Conservation (phyloP, 1,140 invertebrate genomes). For the Potamilus streckersoni region DNA sequence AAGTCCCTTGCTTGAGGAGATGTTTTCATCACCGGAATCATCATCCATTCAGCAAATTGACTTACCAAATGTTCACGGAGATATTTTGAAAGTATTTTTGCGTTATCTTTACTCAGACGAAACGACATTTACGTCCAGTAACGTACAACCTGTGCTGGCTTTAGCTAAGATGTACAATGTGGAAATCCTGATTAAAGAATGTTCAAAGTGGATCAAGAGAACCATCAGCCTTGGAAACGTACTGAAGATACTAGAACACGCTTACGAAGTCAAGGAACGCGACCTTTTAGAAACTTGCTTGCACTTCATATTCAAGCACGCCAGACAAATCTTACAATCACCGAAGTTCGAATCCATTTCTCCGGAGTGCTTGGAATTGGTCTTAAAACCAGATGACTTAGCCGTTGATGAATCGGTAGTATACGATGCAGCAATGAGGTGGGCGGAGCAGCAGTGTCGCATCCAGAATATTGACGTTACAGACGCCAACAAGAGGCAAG, state of each 20-base stretch:
- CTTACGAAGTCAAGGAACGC: slow-evolving; percentile 18
- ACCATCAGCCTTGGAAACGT: slow-evolving; percentile 28
- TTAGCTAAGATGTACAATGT: slow-evolving; percentile 29
- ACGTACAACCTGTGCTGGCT: slow-evolving; percentile 18
- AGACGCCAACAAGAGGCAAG: slow-evolving; percentile 15
- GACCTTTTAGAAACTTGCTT: slow-evolving; percentile 29
- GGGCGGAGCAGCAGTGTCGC: slow-evolving; percentile 17
- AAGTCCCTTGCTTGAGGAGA: slow-evolving; percentile 43
- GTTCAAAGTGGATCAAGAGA: slow-evolving; percentile 18
- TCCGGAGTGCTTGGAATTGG: slow-evolving; percentile 23
- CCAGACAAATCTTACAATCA: slow-evolving; percentile 15
- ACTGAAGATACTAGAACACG: slow-evolving; percentile 27
- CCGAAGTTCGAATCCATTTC: slow-evolving; percentile 18
- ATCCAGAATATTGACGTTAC: slow-evolving; percentile 17
- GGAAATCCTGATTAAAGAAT: slow-evolving; percentile 23
- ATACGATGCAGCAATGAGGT: slow-evolving; percentile 23
- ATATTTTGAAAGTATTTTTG: slow-evolving; percentile 24
- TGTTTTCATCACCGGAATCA: slow-evolving; percentile 22
- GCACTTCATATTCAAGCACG: slow-evolving; percentile 27
- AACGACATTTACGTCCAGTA: slow-evolving; percentile 12
- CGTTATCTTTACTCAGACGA: slow-evolving; percentile 20
- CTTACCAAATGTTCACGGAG: slow-evolving; percentile 24
- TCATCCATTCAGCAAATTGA: not conserved
- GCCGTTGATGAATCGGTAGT: slow-evolving; percentile 30
- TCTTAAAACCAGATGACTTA: slow-evolving; percentile 25